Base-by-base conservation (phyloP, 2,888 invertebrate species). In the Oegoconia quadripuncta region DNA sequence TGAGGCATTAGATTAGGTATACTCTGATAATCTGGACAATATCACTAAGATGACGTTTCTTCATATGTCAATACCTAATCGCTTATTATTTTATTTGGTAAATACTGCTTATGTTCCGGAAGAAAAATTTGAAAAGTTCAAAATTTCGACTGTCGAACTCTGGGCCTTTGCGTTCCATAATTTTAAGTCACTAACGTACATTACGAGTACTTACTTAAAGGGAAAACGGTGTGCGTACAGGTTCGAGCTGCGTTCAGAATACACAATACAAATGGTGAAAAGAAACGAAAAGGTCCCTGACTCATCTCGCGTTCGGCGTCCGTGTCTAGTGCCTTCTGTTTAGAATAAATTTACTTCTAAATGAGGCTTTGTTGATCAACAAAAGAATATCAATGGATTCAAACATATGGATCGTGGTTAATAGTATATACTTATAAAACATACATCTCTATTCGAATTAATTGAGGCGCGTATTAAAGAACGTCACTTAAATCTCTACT, bases 251-350 rank as follows among this genome's bases (percentile, higher is more conserved):
- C 59, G 68, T 69, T 64, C 64, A 74, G 81, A 78, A 82, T 78
- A 66, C 72, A 78, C 74, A 82, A 83, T 79, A 65, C 49, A 50
- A 50, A 44, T 57, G 58, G 66, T 44, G 41, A 44, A 44, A 44
- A 37, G 43, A 50, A 55, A 78, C 75, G 78, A 76, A 82, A 82
- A 80, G 81, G 75, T 78, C 70, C 59, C 65, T 80, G 81, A 83
- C 78, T 82, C 84, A 83, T 80, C 76, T 73, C 17, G 11, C 49
- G 58, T 59, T 58, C 64, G 52, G 50, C 61, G 59, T 59, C 55
- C 57, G 64, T 56, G 64, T 63, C 50, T 55, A 51, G 40, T 57
- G 59, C 63, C 73, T 75, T 69, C 80, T 77, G 78, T 74, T 71
- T 65, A 63, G 81, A 79, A 81, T 81, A 79, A 67, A 79, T 80